Conservation (phyloP, 1,140 invertebrate genomes). For the Apis florea region DNA sequence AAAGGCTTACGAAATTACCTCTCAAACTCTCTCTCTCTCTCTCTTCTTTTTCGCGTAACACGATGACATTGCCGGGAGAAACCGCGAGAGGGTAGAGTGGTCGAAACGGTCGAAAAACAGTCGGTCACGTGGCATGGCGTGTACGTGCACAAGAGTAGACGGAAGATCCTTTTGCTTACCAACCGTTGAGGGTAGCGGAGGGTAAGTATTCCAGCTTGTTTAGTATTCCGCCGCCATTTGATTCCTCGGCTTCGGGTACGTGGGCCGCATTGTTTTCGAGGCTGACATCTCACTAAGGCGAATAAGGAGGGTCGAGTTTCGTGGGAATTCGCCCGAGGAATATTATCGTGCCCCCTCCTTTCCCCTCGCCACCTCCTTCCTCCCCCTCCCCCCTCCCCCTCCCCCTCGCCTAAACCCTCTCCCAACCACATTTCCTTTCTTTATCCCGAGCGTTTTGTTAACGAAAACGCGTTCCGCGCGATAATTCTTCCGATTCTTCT, state of each 20-base stretch:
- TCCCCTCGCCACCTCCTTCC: too few relatives aligned
- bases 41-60: background rate
- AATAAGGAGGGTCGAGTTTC: conserved; percentile 58
- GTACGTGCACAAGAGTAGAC: conserved; percentile 51
- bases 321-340: conserved; percentile 62
- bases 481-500: conserved; percentile 10
- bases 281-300: conserved; percentile 63
- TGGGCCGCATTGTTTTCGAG: conserved; percentile 66
- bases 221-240: conserved; percentile 66
- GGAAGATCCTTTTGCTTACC: background rate
- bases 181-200: background rate
- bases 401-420: background rate
- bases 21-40: too few relatives aligned
- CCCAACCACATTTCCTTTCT: background rate
- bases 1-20: too few relatives aligned
- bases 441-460: conserved; percentile 13
- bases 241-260: conserved; percentile 65
- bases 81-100: background rate
- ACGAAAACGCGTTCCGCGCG: background rate
- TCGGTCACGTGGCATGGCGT: conserved; percentile 47
- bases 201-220: conserved; percentile 60
- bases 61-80: background rate
- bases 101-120: conserved; percentile 42
- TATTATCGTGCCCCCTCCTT: conserved; percentile 57
- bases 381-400: background rate